Evolutionary conservation across 2,888 invertebrate genomes (phyloP).

Genomic region (Synanthedon tipuliformis): DNA sequence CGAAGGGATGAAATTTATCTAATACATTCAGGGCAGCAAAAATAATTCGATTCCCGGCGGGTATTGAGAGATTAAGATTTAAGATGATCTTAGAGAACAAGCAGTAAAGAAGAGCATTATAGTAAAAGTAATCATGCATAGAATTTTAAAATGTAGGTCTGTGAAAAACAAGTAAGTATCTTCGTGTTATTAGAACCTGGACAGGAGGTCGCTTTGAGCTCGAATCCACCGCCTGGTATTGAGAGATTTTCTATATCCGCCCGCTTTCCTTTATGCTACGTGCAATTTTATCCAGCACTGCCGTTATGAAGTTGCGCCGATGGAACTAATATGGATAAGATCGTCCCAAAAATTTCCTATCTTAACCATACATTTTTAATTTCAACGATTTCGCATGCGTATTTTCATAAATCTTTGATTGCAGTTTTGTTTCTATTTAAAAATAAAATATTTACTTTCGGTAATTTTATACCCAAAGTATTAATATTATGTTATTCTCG

Average conservation of each 20-base stretch:
- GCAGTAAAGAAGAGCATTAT: too few relatives aligned
- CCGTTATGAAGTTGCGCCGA: constrained; percentile 50
- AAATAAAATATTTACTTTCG: too few relatives aligned
- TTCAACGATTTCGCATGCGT: too few relatives aligned
- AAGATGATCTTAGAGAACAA: too few relatives aligned
- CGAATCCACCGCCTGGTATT: constrained; percentile 52
- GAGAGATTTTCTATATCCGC: constrained; percentile 69
- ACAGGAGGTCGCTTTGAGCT: constrained; percentile 46
- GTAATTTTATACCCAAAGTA: too few relatives aligned
- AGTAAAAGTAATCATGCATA: neutral
- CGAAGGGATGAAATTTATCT: too few relatives aligned
- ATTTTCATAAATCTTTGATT: too few relatives aligned
- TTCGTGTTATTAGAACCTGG: constrained; percentile 46
- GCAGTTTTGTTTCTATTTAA: too few relatives aligned
- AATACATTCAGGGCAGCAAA: neutral
- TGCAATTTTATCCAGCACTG: constrained; percentile 62
- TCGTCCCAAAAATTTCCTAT: too few relatives aligned
- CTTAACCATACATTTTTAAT: too few relatives aligned
- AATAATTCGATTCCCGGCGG: neutral
- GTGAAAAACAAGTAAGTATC: neutral
- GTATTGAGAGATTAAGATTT: too few relatives aligned
- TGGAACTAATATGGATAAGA: constrained; percentile 24
- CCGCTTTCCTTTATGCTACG: constrained; percentile 63
- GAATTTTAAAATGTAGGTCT: neutral
- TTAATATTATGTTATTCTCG: too few relatives aligned